Evolutionary conservation across 2,113 vertebrate genomes (phyloP), one percentile per base, ranked within the genome.

Genomic region (Pachycephala philippinensis): DNA sequence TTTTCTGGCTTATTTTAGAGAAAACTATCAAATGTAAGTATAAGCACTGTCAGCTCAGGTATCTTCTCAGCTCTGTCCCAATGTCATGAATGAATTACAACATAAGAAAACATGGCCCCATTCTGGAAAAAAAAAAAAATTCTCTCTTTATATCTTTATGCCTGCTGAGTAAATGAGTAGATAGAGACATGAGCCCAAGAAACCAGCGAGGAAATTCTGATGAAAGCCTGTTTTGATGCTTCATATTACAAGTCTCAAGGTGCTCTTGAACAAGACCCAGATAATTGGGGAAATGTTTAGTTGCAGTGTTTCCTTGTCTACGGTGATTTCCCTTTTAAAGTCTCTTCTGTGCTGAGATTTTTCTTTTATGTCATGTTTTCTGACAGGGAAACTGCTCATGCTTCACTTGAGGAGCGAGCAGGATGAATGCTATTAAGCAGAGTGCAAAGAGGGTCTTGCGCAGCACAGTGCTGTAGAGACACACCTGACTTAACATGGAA

Each of bases 231-330:
- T 84, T 86, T 44, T 78, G 40, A 42, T 33, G 45, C n/a, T 69
- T 26, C 7, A 20, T 6, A 33, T 24, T 68, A 79, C 28, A 95
- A 91, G 14, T 53, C 76, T 87, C 64, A 92, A 64, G 60, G 74
- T 76, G 65, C 70, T 94, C 81, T 85, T 95, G 69, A 89, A 80
- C 66, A 80, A 69, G 88, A 69, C 70, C 28, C 75, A 74, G 75
- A n/a, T 88, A 92, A 94, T 6, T 83, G 79, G 84, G 50, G 31
- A 83, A 92, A 63, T 28, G 27, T 93, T 96, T 87, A 91, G n/a
- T 7, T 72, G 69, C 20, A 57, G 72, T 30, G 39, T 66, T 92
- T 90, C 75, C 11, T 0, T 66, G 64, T 80, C 83, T 86, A 5
- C 2, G 2, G 30, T 70, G 83, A 81, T 90, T 92, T 93, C 24